Evolutionary conservation across 2,113 vertebrate genomes (phyloP).

Genomic region (Sula dactylatra): DNA sequence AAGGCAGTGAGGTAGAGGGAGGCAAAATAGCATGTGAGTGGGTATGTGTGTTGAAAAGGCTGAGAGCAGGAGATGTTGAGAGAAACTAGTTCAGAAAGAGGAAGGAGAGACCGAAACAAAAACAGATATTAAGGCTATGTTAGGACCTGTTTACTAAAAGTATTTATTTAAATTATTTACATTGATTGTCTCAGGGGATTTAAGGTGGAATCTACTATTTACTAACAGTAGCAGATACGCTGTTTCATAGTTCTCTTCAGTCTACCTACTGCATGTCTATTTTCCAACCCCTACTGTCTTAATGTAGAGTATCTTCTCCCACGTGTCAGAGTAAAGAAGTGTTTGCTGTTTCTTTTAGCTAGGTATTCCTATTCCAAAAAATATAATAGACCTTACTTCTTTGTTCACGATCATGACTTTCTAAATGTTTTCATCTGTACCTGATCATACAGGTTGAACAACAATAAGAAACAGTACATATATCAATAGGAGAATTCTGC

Average conservation of each 20-base stretch:
- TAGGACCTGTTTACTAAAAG: background rate
- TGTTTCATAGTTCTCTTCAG: background rate
- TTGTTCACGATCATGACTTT: too few species aligned
- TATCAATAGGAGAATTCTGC: background rate
- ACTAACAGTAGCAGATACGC: background rate
- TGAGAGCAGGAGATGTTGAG: background rate
- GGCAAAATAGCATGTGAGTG: background rate
- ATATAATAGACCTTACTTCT: background rate
- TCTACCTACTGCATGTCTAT: background rate
- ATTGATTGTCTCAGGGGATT: background rate
- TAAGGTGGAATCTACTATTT: background rate
- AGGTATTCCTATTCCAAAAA: background rate
- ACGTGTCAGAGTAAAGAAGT: background rate
- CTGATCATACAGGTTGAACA: too few species aligned
- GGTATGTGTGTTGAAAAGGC: background rate
- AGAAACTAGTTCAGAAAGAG: background rate
- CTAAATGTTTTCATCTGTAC: too few species aligned
- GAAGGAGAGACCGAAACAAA: background rate
- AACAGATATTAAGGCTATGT: background rate
- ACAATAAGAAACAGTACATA: background rate
- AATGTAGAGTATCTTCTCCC: background rate
- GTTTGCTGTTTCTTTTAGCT: background rate
- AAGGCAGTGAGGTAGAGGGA: background rate
- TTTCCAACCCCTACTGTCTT: background rate
- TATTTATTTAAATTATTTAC: background rate